Percentiles rank a stretch among this genome's conserved stretches.
phyloP scores from a whole-genome alignment of 2,888 invertebrate genomes.

The Adineta ricciae region DNA sequence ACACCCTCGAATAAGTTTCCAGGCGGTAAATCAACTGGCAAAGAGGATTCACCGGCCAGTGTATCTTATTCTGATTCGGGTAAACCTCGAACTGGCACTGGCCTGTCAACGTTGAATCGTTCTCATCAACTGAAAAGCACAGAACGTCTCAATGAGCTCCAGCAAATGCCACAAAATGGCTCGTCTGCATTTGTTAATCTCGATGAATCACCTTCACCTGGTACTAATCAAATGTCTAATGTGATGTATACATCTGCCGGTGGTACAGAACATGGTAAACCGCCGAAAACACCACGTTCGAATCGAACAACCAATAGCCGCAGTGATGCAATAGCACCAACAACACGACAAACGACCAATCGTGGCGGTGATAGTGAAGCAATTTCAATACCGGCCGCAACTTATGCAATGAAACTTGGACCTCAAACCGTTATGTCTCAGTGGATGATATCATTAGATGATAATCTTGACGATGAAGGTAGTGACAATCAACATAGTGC shows the following conservation, averaged over 20 bases:
- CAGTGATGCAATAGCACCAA: not conserved
- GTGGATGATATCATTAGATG: conserved; percentile 33
- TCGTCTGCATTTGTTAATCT: not conserved
- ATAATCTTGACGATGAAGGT: conserved; percentile 23
- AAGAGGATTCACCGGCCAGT: conserved; percentile 1
- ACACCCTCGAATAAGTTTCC: not conserved
- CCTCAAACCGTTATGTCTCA: conserved; percentile 33
- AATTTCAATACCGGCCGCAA: conserved; percentile 28
- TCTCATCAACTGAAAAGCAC: not conserved
- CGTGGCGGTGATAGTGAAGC: conserved; percentile 29
- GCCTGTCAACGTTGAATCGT: not conserved
- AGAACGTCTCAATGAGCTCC: not conserved
- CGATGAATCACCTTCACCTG: not conserved
- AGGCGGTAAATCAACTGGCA: not conserved
- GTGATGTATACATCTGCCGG: not conserved
- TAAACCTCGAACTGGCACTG: not conserved
- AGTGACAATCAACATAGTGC: conserved; percentile 17
- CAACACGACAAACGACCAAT: not conserved
- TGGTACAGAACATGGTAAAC: conserved; percentile 20
- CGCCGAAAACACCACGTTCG: conserved; percentile 13
- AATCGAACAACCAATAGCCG: not conserved
- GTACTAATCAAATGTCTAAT: not conserved
- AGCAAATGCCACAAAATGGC: not conserved
- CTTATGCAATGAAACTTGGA: conserved; percentile 31
- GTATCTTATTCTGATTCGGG: conserved; percentile 8